phyloP scores from a whole-genome alignment of 2,888 invertebrate genomes.

The Leptopilina syphax region DNA sequence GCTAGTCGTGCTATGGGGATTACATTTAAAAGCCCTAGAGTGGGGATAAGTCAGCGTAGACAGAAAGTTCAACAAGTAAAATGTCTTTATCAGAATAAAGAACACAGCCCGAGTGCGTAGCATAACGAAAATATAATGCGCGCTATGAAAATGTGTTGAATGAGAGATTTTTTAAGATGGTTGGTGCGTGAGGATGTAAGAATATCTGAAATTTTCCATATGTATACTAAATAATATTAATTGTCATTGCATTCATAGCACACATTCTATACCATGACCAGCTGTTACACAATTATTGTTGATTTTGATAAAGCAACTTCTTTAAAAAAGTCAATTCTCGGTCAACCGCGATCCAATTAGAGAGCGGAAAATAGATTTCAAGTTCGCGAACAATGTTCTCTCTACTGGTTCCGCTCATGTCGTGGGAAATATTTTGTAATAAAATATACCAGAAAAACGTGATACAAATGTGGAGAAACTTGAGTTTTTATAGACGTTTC shows the following conservation, averaged over 20 bases:
- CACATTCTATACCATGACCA: background rate
- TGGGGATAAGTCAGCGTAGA: no score
- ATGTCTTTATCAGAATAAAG: no score
- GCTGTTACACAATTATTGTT: conserved; percentile 23
- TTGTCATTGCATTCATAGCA: background rate
- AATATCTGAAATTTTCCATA: background rate
- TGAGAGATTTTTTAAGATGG: no score
- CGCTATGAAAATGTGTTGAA: no score
- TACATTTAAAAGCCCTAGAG: no score
- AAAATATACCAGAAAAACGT: conserved; percentile 35
- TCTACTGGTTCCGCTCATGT: conserved; percentile 22
- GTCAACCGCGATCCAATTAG: conserved; percentile 38
- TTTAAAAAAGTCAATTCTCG: conserved; percentile 31
- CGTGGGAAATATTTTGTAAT: conserved; percentile 38
- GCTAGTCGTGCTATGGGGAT: no score
- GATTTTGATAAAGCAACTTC: conserved; percentile 22
- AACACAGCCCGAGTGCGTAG: no score
- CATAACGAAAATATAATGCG: no score
- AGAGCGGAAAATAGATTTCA: conserved; percentile 39
- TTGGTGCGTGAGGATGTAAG: background rate
- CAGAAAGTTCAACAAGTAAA: no score
- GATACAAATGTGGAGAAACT: conserved; percentile 38
- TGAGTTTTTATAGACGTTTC: background rate
- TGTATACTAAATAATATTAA: background rate
- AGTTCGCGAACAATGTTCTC: conserved; percentile 40